phyloP scores from a whole-genome alignment of 2,797 vertebrate genomes.

The Macropus fuliginosus region DNA sequence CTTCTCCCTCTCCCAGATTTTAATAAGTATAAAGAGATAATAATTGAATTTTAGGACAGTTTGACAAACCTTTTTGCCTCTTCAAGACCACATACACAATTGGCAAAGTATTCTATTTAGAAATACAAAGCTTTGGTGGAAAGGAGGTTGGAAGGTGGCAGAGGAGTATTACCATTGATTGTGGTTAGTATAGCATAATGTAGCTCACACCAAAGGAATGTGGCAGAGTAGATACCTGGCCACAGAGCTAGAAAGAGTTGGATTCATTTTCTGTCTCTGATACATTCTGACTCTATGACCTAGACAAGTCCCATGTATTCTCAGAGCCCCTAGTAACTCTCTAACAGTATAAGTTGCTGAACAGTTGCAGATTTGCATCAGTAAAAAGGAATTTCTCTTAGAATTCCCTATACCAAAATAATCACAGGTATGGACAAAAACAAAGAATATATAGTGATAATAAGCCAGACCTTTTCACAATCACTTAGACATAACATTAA shows the following conservation, averaged over 20 bases:
- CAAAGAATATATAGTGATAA: not conserved
- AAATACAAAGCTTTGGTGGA: not conserved
- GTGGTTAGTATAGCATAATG: not conserved
- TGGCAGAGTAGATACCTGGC: not conserved
- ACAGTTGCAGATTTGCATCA: not conserved
- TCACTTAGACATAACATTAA: not conserved
- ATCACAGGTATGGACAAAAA: not conserved
- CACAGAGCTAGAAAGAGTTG: not conserved
- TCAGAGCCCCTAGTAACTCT: not conserved
- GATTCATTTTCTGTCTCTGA: not conserved
- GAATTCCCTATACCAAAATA: not conserved
- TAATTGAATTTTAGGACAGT: not conserved
- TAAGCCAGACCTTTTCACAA: not conserved
- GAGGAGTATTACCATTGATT: not conserved
- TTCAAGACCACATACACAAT: not conserved
- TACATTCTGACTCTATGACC: not conserved
- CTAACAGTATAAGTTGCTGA: not conserved
- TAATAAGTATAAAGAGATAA: not conserved
- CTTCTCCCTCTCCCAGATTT: not conserved
- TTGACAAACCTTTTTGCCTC: not conserved
- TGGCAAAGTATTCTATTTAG: conserved; percentile 19
- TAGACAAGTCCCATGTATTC: not conserved
- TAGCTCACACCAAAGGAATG: not conserved
- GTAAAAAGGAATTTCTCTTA: not conserved
- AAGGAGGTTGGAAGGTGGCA: not conserved